Evolutionary conservation across 1,140 invertebrate genomes (phyloP).

Genomic region (Ceratina calcarata): DNA sequence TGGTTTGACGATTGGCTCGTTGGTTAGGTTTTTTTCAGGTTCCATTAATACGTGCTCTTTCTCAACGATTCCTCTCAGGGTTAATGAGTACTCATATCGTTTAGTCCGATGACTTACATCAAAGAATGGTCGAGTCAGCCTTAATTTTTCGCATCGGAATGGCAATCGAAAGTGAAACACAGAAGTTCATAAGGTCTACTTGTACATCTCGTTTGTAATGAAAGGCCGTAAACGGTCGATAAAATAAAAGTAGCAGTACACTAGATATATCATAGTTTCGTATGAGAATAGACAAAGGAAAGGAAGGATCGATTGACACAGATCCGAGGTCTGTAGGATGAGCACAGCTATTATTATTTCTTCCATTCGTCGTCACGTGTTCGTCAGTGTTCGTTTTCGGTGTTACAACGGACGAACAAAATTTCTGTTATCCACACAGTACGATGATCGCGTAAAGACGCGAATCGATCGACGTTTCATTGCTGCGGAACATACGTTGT

Average conservation of each 20-base stretch:
- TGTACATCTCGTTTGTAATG: too few relatives aligned
- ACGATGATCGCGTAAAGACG: slow-evolving; percentile 7
- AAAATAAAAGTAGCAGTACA: not conserved
- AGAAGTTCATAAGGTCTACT: too few relatives aligned
- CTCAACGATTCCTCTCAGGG: not conserved
- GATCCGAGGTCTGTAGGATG: slow-evolving; percentile 35
- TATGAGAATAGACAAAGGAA: slow-evolving; percentile 11
- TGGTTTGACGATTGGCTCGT: too few relatives aligned
- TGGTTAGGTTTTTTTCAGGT: too few relatives aligned
- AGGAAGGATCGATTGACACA: slow-evolving; percentile 42
- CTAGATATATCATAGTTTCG: not conserved
- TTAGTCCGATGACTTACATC: too few relatives aligned
- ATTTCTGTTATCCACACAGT: not conserved
- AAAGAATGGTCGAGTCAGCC: too few relatives aligned
- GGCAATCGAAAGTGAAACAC: not conserved
- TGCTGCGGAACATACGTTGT: not conserved
- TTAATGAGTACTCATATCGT: too few relatives aligned
- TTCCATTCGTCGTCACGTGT: slow-evolving; percentile 6
- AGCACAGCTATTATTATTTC: slow-evolving; percentile 34
- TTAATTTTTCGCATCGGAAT: too few relatives aligned
- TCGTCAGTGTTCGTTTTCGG: slow-evolving; percentile 17
- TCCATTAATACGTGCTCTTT: too few relatives aligned
- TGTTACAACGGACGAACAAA: slow-evolving; percentile 4
- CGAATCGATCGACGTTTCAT: slow-evolving; percentile 9
- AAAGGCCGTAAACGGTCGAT: slow-evolving; percentile 2